phyloP scores from a whole-genome alignment of 2,797 vertebrate species.

The Delichon dasypus region DNA sequence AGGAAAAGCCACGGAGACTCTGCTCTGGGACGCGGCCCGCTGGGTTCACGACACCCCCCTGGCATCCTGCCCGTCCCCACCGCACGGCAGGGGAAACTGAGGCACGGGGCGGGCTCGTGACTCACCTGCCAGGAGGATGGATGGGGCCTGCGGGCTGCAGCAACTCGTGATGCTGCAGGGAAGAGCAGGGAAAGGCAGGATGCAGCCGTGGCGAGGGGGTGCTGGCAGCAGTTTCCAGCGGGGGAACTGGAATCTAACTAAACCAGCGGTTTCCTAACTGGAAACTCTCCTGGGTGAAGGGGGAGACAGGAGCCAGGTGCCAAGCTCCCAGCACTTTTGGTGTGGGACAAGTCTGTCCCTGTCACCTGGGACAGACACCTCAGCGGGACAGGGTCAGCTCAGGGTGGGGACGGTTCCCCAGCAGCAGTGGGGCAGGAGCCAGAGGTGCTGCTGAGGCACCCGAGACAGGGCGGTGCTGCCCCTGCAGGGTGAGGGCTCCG shows the following conservation, averaged over 20 bases:
- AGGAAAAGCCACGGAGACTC: neutral
- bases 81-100: neutral
- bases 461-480: accelerated
- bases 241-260: too few relatives aligned
- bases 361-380: neutral
- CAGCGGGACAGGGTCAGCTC: neutral
- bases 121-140: neutral
- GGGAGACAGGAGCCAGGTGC: neutral
- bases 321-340: neutral
- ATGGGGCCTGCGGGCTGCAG: neutral
- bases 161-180: neutral
- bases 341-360: neutral
- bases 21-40: accelerated
- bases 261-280: neutral
- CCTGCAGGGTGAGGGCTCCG: neutral
- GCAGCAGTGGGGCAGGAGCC: accelerated
- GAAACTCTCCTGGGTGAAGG: neutral
- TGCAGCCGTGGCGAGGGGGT: accelerated
- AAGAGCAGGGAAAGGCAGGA: neutral
- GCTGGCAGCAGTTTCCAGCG: neutral
- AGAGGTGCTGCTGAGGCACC: neutral
- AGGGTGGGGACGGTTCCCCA: neutral
- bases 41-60: neutral
- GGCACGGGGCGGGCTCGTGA: neutral
- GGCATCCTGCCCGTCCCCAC: neutral